Base-by-base conservation (phyloP, 2,888 invertebrate species). In the Ophioninae sp. region DNA sequence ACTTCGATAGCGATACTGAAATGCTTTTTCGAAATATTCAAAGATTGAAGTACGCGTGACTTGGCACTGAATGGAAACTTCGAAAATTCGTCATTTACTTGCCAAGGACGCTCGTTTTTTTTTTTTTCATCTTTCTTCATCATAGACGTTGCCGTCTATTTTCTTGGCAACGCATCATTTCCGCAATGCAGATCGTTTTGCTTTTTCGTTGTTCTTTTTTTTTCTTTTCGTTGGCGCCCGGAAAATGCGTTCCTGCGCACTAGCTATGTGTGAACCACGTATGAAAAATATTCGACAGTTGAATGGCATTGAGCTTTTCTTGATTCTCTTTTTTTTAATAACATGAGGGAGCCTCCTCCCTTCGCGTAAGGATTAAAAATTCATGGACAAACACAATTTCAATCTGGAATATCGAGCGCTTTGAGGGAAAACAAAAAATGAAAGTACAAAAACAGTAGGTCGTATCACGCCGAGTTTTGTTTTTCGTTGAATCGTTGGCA, bases 81-180 rank as follows among this genome's bases (percentile, higher is more conserved):
- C n/a, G 1, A 21, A 79, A 83, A 81, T 78, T 65, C 69, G 13
- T 21, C 56, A 69, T 68, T 67, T 64, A 74, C 75, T 77, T 56
- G 30, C 50, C 50, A 68, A 77, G 61, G 77, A 77, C 72, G 57
- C 74, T 17, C 23, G 56, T 56, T 59, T 30, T 67, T 64, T 20
- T 73, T 72, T 79, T 75, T 64, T 8, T 50, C 65, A 73, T 57
- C 3, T 30, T 30, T 30, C 3, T 30, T 30, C 3, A 2, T 30
- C 30, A 1, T 30, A 30, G 30, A 30, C 30, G 30, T 83, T 37
- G 21, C n/a, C 13, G 50, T 6, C 13, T 17, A 69, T 72, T 74
- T 62, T 79, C 61, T 81, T 83, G 83, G 78, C 83, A 83, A 79
- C 81, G 81, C 74, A 78, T 78, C 61, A 44, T 70, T 70, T 64